Conservation (phyloP, 2,113 vertebrate species). For the Myrmecophaga tridactyla region DNA sequence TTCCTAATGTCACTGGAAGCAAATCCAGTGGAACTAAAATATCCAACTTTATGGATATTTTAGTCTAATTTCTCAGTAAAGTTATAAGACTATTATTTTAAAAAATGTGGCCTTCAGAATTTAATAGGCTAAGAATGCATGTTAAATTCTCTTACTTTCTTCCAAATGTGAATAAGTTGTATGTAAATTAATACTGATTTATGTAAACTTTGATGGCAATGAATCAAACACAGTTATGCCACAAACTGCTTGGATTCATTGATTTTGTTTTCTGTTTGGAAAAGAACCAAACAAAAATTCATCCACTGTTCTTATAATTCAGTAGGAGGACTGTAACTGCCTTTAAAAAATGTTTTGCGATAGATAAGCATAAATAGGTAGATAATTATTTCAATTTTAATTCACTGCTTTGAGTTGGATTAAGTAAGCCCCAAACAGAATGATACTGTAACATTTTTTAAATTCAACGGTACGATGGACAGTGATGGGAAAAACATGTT, state of each 20-base stretch:
- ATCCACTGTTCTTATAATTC: neutral
- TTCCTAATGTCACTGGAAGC: neutral
- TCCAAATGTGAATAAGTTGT: neutral
- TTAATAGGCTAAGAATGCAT: neutral
- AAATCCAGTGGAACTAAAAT: too few relatives aligned
- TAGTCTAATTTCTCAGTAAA: neutral
- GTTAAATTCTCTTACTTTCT: neutral
- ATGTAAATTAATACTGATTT: neutral
- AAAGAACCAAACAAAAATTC: constrained; percentile 16
- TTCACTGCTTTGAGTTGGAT: neutral
- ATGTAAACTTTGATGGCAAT: neutral
- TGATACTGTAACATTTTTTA: neutral
- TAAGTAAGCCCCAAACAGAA: constrained; percentile 11
- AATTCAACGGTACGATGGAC: neutral
- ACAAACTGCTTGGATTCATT: neutral
- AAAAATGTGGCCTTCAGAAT: neutral
- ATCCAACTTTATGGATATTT: neutral
- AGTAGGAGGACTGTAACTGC: neutral
- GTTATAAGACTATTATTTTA: neutral
- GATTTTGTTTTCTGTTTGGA: neutral
- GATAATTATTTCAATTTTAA: neutral
- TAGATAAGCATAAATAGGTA: neutral
- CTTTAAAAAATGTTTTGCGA: neutral
- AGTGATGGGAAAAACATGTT: constrained; percentile 5
- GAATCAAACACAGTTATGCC: neutral